Evolutionary conservation across 2,113 vertebrate genomes (phyloP), one percentile per base, ranked within the genome.

Genomic region (Nymphicus hollandicus): DNA sequence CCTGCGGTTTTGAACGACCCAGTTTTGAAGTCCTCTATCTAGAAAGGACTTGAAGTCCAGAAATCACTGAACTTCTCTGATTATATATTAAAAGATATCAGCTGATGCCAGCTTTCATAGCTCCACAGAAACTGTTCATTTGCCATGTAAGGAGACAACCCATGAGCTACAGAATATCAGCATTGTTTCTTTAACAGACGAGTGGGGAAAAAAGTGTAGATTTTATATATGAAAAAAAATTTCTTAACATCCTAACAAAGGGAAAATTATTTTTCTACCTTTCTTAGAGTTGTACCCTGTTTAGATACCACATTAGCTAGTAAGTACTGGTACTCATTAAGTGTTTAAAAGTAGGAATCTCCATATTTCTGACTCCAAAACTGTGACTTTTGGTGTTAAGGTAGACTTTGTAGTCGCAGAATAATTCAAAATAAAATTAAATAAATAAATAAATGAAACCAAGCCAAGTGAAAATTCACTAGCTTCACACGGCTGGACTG

Each of bases 381-480:
- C 4, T 77, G 4, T 70, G 35, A 64, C 16, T 63, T 91, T 60
- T 74, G 13, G 14, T 64, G 31, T 60, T 81, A n/a, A 86, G 10
- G 16, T 41, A 39, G n/a, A 52, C 4, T 65, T 44, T 29, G 13
- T 55, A 78, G 61, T 25, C 47, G 69, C 20, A 81, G n/a, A 86
- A 86, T 55, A 17, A 58, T 63, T 77, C 9, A 33, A 47, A 89
- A 81, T 46, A 37, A 87, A 94, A 55, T 44, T 50, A 50, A 49
- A 49, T 25, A 49, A 53, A 8, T 19, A 58, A n/a, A 23, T n/a
- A n/a, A 23, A 35, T 58, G 6, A 81, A 74, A 78, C 47, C 15
- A 61, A 64, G 13, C 39, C 56, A 81, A 91, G 69, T 47, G 56
- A 91, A 92, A 86, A 91, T 88, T 95, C 88, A 90, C 82, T 58